These are phyloP conservation scores for Heterodera carotae DNA, from an alignment of 1,140 invertebrate species.

Conservation along the genomic window DNA sequence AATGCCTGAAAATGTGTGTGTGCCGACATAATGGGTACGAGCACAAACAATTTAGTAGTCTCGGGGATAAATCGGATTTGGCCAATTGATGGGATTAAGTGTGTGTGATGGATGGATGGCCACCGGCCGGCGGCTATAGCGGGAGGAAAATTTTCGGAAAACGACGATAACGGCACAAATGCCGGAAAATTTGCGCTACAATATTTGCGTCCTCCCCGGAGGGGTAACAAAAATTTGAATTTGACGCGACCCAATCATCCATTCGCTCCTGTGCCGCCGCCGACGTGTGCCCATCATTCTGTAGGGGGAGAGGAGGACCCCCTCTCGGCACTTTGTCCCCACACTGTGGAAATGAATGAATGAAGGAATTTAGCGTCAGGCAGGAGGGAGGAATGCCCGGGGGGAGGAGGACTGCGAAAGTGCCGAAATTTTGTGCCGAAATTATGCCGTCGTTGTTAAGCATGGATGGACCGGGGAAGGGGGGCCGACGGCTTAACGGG, in stretches of 20 bases:
- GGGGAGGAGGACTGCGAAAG: constrained; percentile 1
- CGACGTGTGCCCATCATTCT: constrained; percentile 7
- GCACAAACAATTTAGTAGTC: too few relatives aligned
- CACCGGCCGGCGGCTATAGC: too few relatives aligned
- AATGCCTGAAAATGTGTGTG: too few relatives aligned
- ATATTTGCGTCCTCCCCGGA: constrained; percentile 2
- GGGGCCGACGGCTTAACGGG: too few relatives aligned
- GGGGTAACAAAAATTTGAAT: neutral
- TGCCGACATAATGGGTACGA: too few relatives aligned
- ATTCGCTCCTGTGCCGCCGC: too few relatives aligned
- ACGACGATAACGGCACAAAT: neutral
- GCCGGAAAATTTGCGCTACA: neutral
- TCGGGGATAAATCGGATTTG: neutral
- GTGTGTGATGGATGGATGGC: too few relatives aligned
- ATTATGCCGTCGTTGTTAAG: constrained; percentile 15
- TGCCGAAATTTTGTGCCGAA: constrained; percentile 9
- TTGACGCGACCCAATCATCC: neutral
- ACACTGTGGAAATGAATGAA: neutral
- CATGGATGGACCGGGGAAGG: neutral
- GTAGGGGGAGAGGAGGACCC: neutral
- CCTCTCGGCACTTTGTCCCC: too few relatives aligned
- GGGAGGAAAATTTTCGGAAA: neutral
- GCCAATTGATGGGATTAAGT: neutral
- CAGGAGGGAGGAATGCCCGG: neutral
- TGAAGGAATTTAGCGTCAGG: constrained; percentile 12